Percentiles rank a stretch among this genome's conserved stretches.
Evolutionary conservation across 2,888 invertebrate species (phyloP).

Genomic region (Taenaris catops): DNA sequence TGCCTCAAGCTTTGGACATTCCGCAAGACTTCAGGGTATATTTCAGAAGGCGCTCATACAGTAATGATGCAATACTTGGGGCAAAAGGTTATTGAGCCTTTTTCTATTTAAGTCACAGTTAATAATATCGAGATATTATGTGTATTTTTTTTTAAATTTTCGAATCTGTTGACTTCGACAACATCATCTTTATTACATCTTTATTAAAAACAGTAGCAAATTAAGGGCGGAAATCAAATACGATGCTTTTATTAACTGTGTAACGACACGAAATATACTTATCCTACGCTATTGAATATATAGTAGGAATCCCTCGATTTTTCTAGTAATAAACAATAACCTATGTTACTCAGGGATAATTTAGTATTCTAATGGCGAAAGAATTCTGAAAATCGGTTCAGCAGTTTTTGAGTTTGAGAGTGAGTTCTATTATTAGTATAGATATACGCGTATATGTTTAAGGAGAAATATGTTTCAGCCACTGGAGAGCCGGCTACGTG

Average conservation of each 20-base stretch:
- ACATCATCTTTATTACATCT: not conserved
- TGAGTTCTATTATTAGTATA: too few species aligned
- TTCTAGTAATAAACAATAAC: too few species aligned
- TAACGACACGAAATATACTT: too few species aligned
- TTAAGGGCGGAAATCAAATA: not conserved
- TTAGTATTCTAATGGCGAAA: too few species aligned
- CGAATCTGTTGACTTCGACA: too few species aligned
- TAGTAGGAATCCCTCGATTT: too few species aligned
- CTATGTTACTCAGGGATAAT: too few species aligned
- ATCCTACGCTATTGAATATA: too few species aligned
- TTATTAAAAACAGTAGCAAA: not conserved
- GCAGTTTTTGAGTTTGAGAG: too few species aligned
- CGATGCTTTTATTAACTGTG: not conserved
- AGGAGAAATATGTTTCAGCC: slow-evolving; percentile 49
- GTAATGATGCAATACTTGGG: slow-evolving; percentile 75
- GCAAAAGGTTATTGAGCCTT: slow-evolving; percentile 57
- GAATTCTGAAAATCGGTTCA: too few species aligned
- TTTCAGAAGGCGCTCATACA: slow-evolving; percentile 77
- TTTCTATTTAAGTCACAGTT: not conserved
- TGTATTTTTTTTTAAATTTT: too few species aligned
- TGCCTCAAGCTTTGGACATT: slow-evolving; percentile 82
- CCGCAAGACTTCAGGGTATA: slow-evolving; percentile 81
- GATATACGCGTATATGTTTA: not conserved
- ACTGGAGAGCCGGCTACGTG: slow-evolving; percentile 75
- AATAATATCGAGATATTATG: too few species aligned